These are phyloP conservation scores for Zaprionus obscuricornis DNA, from an alignment of 2,888 invertebrate genomes.

Conservation along the genomic window DNA sequence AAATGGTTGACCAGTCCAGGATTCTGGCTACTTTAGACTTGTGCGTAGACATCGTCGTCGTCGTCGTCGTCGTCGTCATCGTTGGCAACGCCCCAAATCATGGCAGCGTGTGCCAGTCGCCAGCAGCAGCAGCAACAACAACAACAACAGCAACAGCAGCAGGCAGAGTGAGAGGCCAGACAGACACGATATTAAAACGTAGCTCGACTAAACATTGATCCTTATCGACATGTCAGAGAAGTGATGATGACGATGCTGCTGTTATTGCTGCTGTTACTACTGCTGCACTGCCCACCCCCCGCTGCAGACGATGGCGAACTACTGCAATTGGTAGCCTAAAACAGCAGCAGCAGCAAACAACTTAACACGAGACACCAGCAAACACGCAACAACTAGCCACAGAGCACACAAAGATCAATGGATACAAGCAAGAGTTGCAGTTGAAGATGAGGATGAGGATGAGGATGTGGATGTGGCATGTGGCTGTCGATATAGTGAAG, in stretches of 20 bases:
- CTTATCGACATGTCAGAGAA: constrained; percentile 74
- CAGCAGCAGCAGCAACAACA: constrained; percentile 14
- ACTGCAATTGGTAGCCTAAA: constrained; percentile 64
- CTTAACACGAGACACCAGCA: constrained; percentile 61
- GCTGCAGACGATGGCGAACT: constrained; percentile 3
- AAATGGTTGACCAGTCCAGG: constrained; percentile 20
- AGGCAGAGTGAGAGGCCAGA: background rate
- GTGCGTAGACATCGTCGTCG: background rate
- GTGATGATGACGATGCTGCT: constrained; percentile 23
- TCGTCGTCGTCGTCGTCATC: no score
- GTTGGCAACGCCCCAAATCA: constrained; percentile 66
- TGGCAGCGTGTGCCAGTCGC: constrained; percentile 48
- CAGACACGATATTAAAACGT: constrained; percentile 65
- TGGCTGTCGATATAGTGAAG: no score
- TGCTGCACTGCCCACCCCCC: background rate
- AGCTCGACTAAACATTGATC: constrained; percentile 78
- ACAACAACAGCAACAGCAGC: background rate
- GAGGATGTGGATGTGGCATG: no score
- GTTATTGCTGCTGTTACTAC: constrained; percentile 12
- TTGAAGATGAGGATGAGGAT: no score
- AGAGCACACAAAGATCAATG: constrained; percentile 35
- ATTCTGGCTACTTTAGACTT: constrained; percentile 3
- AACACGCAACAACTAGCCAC: constrained; percentile 41
- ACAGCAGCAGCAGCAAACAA: constrained; percentile 61
- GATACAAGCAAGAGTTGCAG: constrained; percentile 1